Evolutionary conservation across 2,113 vertebrate species (phyloP).

Genomic region (Scalopus aquaticus): DNA sequence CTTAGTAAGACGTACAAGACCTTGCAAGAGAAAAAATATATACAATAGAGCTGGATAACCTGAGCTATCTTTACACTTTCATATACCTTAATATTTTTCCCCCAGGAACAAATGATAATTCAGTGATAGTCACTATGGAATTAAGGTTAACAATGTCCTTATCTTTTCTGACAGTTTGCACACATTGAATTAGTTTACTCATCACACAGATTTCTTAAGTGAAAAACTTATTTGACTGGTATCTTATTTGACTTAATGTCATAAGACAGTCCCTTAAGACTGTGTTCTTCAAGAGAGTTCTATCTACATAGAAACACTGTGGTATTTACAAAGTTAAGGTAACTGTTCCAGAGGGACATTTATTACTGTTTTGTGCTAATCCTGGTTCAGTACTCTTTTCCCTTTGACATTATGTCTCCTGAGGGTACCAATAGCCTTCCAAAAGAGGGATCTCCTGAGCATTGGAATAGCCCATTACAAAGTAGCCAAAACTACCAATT

Average conservation of each 20-base stretch:
- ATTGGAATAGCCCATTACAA: background rate
- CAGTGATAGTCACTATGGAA: background rate
- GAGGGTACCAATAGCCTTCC: background rate
- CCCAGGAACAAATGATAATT: too few relatives aligned
- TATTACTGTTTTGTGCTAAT: background rate
- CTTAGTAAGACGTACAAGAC: background rate
- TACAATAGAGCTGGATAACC: too few relatives aligned
- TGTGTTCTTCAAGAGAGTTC: background rate
- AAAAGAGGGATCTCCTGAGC: background rate
- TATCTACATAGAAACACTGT: background rate
- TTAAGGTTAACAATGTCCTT: background rate
- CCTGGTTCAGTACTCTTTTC: background rate
- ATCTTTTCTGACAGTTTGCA: background rate
- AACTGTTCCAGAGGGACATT: background rate
- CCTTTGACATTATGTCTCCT: background rate
- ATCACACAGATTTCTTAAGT: background rate
- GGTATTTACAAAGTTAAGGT: background rate
- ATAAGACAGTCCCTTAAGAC: background rate
- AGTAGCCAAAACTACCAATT: accelerated
- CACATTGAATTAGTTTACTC: background rate
- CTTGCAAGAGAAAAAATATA: background rate
- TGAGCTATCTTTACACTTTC: too few relatives aligned
- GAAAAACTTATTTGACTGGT: background rate
- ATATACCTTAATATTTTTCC: too few relatives aligned
- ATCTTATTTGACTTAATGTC: background rate